Percentiles rank a stretch among this genome's conserved stretches.
Conservation (phyloP, 2,113 vertebrate genomes). For the Nycticryphes semicollaris region DNA sequence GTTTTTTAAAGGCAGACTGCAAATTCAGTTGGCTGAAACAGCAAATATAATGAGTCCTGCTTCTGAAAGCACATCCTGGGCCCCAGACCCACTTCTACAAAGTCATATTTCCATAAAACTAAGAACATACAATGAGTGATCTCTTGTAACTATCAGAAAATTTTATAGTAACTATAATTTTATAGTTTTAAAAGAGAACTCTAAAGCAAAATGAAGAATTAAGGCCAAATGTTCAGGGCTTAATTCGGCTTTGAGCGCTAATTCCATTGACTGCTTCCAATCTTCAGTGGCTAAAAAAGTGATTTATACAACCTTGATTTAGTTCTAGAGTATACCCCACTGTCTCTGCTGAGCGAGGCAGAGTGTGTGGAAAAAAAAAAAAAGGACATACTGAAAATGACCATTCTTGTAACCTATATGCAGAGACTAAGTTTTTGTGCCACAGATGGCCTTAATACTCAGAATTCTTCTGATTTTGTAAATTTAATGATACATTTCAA, state of each 20-base stretch:
- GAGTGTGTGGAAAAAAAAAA: neutral
- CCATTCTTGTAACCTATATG: neutral
- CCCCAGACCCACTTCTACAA: neutral
- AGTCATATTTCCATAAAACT: neutral
- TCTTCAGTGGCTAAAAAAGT: neutral
- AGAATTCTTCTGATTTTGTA: neutral
- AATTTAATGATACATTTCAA: neutral
- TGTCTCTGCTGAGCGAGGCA: neutral
- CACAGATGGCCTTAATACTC: neutral
- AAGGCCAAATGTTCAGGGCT: neutral
- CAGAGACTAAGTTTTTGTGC: neutral
- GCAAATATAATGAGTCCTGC: neutral
- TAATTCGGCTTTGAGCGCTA: neutral
- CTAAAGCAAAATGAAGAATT: neutral
- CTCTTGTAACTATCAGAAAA: neutral
- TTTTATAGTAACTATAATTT: neutral
- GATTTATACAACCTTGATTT: neutral
- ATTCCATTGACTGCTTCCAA: accelerated
- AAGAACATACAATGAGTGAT: neutral
- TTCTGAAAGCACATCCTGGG: neutral
- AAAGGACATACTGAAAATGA: neutral
- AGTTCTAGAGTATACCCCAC: neutral
- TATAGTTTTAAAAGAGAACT: neutral
- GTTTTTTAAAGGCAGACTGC: neutral
- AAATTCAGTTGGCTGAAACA: neutral